phyloP scores from a whole-genome alignment of 2,888 invertebrate genomes.

The Syritta pipiens region DNA sequence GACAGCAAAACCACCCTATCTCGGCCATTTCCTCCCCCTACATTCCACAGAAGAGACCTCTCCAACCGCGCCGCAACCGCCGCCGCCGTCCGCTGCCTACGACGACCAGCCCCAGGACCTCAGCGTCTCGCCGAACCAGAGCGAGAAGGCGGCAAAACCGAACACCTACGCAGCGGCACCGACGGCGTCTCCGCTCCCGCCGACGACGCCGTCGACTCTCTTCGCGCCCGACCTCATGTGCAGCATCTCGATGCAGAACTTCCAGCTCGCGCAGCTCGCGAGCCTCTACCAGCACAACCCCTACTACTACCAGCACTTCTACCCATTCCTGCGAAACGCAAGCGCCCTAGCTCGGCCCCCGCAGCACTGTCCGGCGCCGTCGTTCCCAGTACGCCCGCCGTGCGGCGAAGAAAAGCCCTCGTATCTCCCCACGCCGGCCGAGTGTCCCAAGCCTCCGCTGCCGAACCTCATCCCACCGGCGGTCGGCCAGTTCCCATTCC shows the following conservation, averaged over 20 bases:
- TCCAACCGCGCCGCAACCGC: background rate
- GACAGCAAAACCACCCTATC: conserved; percentile 28
- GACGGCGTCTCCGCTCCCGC: background rate
- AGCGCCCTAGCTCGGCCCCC: conserved; percentile 16
- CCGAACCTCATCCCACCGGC: background rate
- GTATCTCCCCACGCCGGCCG: background rate
- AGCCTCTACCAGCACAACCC: conserved; percentile 72
- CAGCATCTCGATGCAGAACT: conserved; percentile 71
- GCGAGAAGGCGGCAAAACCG: background rate
- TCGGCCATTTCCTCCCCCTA: background rate
- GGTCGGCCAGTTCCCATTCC: conserved; percentile 13
- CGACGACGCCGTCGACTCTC: conserved; percentile 8
- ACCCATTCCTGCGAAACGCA: conserved; percentile 32
- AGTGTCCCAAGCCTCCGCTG: conserved; percentile 2
- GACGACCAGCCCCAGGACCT: conserved; percentile 62
- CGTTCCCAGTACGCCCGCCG: background rate
- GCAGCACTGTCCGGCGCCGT: conserved; percentile 32
- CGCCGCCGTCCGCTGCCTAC: background rate
- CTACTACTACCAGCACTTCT: conserved; percentile 62
- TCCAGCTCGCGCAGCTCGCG: conserved; percentile 71
- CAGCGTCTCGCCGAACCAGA: conserved; percentile 20
- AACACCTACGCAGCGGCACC: background rate
- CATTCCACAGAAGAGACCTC: background rate
- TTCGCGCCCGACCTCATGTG: conserved; percentile 65
- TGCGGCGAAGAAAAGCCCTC: conserved; percentile 19